Evolutionary conservation across 2,797 vertebrate species (phyloP).

Genomic region (Bradypodion pumilum): DNA sequence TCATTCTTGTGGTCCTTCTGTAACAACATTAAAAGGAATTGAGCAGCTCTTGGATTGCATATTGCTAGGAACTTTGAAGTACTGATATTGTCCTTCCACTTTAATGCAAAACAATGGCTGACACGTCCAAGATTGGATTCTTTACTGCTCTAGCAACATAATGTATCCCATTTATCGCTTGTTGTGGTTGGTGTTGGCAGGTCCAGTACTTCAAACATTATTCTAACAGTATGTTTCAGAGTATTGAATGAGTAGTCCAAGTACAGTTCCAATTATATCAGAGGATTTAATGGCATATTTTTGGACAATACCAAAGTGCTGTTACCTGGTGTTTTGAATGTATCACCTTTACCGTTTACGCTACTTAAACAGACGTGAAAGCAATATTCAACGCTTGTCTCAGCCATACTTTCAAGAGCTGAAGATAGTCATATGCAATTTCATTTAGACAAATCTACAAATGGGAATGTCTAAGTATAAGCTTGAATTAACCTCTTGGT

Average conservation of each 20-base stretch:
- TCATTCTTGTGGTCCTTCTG: not conserved
- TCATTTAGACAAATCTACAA: not conserved
- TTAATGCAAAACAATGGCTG: not conserved
- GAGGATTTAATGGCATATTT: not conserved
- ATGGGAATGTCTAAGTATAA: not conserved
- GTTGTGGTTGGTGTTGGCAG: not conserved
- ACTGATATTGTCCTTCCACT: not conserved
- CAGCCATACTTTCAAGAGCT: not conserved
- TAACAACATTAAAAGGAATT: constrained; percentile 1
- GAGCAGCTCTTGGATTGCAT: not conserved
- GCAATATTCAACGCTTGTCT: not conserved
- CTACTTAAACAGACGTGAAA: not conserved
- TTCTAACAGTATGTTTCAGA: not conserved
- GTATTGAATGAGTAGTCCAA: not conserved
- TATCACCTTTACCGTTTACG: not conserved
- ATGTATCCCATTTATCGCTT: not conserved
- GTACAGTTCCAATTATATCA: not conserved
- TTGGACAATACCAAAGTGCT: not conserved
- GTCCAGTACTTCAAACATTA: not conserved
- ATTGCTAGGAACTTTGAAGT: not conserved
- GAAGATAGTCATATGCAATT: not conserved
- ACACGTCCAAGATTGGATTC: not conserved
- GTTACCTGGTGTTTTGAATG: not conserved
- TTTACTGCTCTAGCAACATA: not conserved
- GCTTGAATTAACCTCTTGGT: not conserved